phyloP scores from a whole-genome alignment of 2,888 invertebrate species.

The Cryptocheilus praepositus region DNA sequence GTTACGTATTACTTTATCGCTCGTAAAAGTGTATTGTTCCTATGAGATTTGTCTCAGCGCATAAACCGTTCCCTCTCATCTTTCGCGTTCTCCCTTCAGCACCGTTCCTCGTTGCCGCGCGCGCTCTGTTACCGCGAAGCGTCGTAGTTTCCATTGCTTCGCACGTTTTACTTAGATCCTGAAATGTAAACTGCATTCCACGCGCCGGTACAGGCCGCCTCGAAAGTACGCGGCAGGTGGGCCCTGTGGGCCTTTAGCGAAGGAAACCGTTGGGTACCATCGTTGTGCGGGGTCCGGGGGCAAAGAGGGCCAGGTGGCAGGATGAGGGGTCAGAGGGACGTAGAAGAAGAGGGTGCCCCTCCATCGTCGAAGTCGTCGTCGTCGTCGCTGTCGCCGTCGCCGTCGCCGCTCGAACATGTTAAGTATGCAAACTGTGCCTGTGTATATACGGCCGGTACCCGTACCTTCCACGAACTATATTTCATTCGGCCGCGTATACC shows the following conservation, averaged over 20 bases:
- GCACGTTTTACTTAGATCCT: slow-evolving; percentile 38
- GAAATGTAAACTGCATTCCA: slow-evolving; percentile 54
- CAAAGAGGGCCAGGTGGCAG: slow-evolving; percentile 4
- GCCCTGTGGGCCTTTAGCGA: slow-evolving; percentile 3
- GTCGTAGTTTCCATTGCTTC: slow-evolving; percentile 11
- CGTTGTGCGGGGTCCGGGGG: too few species aligned
- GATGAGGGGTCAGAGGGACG: slow-evolving; percentile 9
- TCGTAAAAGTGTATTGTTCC: too few species aligned
- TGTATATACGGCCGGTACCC: slow-evolving; percentile 6
- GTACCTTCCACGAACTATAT: slow-evolving; percentile 52
- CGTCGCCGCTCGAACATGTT: slow-evolving; percentile 28
- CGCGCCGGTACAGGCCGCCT: slow-evolving; percentile 32
- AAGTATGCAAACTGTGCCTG: slow-evolving; percentile 44
- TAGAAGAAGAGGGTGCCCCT: slow-evolving; percentile 9
- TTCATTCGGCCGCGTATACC: slow-evolving; percentile 26
- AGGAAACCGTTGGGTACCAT: too few species aligned
- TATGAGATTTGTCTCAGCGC: too few species aligned
- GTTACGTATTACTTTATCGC: too few species aligned
- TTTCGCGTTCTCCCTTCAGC: neutral
- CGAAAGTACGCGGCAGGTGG: slow-evolving; percentile 37
- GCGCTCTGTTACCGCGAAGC: slow-evolving; percentile 15
- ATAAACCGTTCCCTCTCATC: too few species aligned
- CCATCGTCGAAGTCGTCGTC: slow-evolving; percentile 34
- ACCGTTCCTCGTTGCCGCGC: neutral
- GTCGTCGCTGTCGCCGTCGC: slow-evolving; percentile 23